Evolutionary conservation across 2,888 invertebrate genomes (phyloP).

Genomic region (Dendrolimus houi): DNA sequence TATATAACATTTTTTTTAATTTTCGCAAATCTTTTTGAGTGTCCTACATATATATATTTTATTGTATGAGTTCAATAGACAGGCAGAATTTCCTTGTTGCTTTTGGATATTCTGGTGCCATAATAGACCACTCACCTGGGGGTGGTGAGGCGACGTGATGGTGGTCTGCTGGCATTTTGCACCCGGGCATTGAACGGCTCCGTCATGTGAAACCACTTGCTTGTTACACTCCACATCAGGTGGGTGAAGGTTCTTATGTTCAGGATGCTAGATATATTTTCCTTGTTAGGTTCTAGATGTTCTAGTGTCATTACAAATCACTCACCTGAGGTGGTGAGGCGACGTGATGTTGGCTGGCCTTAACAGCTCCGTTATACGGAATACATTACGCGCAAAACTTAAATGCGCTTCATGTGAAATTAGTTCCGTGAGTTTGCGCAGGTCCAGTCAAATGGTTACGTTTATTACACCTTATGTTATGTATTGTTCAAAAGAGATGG

Average conservation of each 20-base stretch:
- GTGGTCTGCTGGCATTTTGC: constrained; percentile 45
- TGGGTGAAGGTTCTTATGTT: constrained; percentile 52
- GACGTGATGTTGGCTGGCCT: constrained; percentile 49
- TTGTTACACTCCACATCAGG: constrained; percentile 90
- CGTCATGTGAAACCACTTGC: constrained; percentile 87
- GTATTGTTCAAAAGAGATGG: no score
- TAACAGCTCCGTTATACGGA: constrained; percentile 89
- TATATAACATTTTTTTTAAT: no score
- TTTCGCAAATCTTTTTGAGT: no score
- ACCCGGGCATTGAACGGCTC: constrained; percentile 88
- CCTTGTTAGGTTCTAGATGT: no score
- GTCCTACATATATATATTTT: no score
- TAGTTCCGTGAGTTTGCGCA: no score
- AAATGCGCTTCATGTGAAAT: no score
- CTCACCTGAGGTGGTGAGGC: constrained; percentile 60
- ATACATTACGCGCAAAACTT: constrained; percentile 10
- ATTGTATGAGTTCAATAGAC: no score
- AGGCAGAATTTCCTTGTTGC: no score
- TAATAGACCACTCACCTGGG: constrained; percentile 35
- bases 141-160: constrained; percentile 49
- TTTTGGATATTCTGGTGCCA: no score
- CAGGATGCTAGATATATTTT: background rate
- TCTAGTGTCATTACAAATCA: background rate
- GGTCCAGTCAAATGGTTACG: constrained; percentile 82
- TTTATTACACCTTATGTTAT: no score